A percentile compares a stretch with the other conserved stretches of the same genome.
These are phyloP conservation scores for Cryptus viduatorius DNA, from an alignment of 2,888 invertebrate genomes.

Conservation along the genomic window DNA sequence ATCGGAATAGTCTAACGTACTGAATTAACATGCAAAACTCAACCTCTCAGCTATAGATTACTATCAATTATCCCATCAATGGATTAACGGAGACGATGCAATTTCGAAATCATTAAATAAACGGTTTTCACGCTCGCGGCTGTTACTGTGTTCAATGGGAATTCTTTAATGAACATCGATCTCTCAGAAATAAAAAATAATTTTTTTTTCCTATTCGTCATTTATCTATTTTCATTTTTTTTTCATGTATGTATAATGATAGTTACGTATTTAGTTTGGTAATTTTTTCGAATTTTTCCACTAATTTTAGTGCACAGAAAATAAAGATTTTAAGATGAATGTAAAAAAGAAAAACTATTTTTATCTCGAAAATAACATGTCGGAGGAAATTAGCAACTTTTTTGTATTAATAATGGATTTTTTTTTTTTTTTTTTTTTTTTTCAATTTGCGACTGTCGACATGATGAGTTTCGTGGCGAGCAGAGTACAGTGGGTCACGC, in stretches of 20 bases:
- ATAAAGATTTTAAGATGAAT: too few relatives aligned
- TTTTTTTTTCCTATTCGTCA: too few relatives aligned
- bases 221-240: too few relatives aligned
- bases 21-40: slow-evolving; percentile 50
- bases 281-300: too few relatives aligned
- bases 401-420: neutral
- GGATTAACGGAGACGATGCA: slow-evolving; percentile 5
- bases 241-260: too few relatives aligned
- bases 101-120: slow-evolving; percentile 5
- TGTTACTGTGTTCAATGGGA: neutral
- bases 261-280: too few relatives aligned
- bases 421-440: neutral
- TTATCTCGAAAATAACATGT: neutral
- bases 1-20: slow-evolving; percentile 43
- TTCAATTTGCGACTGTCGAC: neutral
- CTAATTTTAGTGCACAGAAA: too few relatives aligned
- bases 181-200: too few relatives aligned
- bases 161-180: too few relatives aligned
- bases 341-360: too few relatives aligned
- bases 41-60: slow-evolving; percentile 18
- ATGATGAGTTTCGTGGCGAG: neutral
- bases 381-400: neutral
- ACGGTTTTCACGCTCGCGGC: neutral
- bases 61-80: slow-evolving; percentile 40
- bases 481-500: slow-evolving; percentile 24